A percentile compares a stretch with the other conserved stretches of the same genome.
Evolutionary conservation across 2,888 invertebrate species (phyloP).

Genomic region (Gasteruption jaculator): DNA sequence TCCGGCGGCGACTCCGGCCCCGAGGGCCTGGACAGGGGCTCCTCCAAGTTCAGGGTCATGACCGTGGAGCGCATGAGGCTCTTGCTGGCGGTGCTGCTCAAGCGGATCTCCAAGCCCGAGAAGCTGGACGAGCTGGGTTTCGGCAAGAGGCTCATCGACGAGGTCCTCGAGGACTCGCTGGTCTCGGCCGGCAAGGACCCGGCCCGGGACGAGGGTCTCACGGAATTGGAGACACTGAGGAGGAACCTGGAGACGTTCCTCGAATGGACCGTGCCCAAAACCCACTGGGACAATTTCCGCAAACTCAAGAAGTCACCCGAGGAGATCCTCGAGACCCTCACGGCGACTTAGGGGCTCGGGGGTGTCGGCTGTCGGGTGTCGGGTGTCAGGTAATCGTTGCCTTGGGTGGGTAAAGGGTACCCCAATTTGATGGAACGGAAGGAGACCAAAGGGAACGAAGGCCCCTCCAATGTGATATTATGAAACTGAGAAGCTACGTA

Average conservation of each 20-base stretch:
- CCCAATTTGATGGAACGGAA: too few relatives aligned
- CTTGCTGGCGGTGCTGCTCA: slow-evolving; percentile 73
- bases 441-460: too few relatives aligned
- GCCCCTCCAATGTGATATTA: too few relatives aligned
- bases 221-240: slow-evolving; percentile 64
- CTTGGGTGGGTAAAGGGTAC: too few relatives aligned
- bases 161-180: slow-evolving; percentile 73
- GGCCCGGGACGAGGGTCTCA: slow-evolving; percentile 55
- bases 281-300: slow-evolving; percentile 72
- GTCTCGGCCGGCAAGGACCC: slow-evolving; percentile 69
- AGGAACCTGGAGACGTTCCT: slow-evolving; percentile 73
- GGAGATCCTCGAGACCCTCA: slow-evolving; percentile 72
- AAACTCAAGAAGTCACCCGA: slow-evolving; percentile 73
- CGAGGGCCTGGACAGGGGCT: slow-evolving; percentile 23
- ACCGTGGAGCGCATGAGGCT: slow-evolving; percentile 72
- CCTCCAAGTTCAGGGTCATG: slow-evolving; percentile 56
- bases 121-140: slow-evolving; percentile 73
- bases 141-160: slow-evolving; percentile 73
- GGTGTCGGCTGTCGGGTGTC: too few relatives aligned
- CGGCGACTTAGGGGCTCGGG: slow-evolving; percentile 48
- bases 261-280: slow-evolving; percentile 75
- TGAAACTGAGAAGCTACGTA: too few relatives aligned
- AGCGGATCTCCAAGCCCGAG: slow-evolving; percentile 78
- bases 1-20: slow-evolving; percentile 7
- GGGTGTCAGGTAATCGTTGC: too few relatives aligned